These are phyloP conservation scores for Ondatra zibethicus DNA, from an alignment of 2,113 vertebrate genomes.

Conservation along the genomic window DNA sequence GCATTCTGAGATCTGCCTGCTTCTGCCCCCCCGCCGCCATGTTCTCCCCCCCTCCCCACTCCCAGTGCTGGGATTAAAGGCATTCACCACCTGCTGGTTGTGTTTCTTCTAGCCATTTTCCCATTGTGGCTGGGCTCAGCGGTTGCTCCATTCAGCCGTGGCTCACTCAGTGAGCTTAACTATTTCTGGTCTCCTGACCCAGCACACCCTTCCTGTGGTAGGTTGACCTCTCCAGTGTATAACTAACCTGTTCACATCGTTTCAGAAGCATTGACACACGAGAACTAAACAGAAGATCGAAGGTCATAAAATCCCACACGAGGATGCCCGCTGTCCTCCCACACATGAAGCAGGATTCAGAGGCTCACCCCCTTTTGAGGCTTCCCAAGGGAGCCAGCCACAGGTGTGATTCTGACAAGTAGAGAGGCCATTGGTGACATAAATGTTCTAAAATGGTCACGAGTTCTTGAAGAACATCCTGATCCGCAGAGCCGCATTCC, in stretches of 20 bases:
- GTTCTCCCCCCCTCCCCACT: not conserved
- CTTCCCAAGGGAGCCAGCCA: not conserved
- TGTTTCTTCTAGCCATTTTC: not conserved
- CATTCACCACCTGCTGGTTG: accelerated
- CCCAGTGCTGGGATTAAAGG: not conserved
- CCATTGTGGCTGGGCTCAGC: accelerated
- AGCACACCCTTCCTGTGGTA: not conserved
- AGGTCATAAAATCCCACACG: not conserved
- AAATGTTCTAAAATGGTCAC: slow-evolving; percentile 15
- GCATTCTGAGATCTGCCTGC: not conserved
- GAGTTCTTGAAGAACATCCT: not conserved
- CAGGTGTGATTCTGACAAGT: slow-evolving; percentile 29
- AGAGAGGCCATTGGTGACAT: not conserved
- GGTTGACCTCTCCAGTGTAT: not conserved
- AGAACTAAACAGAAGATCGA: not conserved
- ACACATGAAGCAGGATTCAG: not conserved
- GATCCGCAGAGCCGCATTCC: not conserved
- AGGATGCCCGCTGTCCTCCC: not conserved
- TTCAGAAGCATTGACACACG: not conserved
- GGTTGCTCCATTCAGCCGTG: not conserved
- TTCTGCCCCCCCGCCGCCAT: too few species aligned
- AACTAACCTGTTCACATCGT: not conserved
- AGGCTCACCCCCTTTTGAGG: not conserved
- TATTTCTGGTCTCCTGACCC: not conserved
- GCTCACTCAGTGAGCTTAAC: not conserved